Evolutionary conservation across 1,140 invertebrate species (phyloP), one percentile per base, ranked within the genome.

Genomic region (Aphelinus certus): DNA sequence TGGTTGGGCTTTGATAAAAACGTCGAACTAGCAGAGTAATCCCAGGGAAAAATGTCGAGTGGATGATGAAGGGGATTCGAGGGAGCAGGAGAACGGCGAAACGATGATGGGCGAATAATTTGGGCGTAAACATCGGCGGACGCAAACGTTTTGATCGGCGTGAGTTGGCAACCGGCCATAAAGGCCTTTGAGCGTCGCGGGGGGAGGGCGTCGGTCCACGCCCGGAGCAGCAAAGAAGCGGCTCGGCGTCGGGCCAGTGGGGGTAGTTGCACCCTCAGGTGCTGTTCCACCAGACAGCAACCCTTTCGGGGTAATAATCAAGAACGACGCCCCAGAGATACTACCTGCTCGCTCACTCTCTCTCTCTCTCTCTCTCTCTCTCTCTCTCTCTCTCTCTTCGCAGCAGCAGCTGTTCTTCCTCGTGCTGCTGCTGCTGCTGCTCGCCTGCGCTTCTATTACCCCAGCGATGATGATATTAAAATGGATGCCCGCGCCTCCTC

Each of bases 281-380:
- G 77, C 81, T 82, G 79, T 87, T 86, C 75, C 79, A 75, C 65
- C 73, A 76, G 75, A 77, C 70, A 66, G 79, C 81, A 87, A 87
- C 85, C 86, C 86, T 85, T 87, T 85, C 81, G 77, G 80, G 75
- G 83, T 87, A 86, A 86, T 87, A 86, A 85, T 84, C 83, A 82
- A 74, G 79, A 86, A 87, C 83, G 86, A 84, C 81, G 77, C 86
- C 85, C 86, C 71, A 63, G 86, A 85, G 85, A 85, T 79, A 56
- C 75, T 80, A 81, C 3, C 75, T 79, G 79, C 78, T 74, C 73
- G 62, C 71, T 72, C 57, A 73, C 61, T 74, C 73, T 63, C n/a
- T 63, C 10, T 46, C 53, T 43, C 60, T 56, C 73, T 60, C 49
- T 4, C 53, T 43, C 60, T 56, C 73, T 60, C 49, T 4, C n/a